phyloP scores from a whole-genome alignment of 2,888 invertebrate genomes.

The Tinea trinotella region DNA sequence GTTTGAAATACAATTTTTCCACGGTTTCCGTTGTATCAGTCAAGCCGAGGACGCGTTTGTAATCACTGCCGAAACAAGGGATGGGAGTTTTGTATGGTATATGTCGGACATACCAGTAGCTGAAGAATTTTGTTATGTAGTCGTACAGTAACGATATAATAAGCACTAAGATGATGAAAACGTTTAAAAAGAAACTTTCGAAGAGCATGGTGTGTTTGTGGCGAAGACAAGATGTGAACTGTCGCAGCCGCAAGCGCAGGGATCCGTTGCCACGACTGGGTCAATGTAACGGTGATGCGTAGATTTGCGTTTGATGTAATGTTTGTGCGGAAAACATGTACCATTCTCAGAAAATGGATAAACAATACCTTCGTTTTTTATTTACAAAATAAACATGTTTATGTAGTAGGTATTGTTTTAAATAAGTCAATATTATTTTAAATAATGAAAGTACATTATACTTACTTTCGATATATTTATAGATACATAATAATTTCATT shows the following conservation, averaged over 20 bases:
- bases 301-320: constrained; percentile 1
- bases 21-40: constrained; percentile 51
- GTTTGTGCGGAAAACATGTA: constrained; percentile 10
- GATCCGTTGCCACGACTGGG: constrained; percentile 36
- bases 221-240: constrained; percentile 39
- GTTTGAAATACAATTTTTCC: constrained; percentile 39
- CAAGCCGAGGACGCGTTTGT: constrained; percentile 48
- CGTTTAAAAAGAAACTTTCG: constrained; percentile 58
- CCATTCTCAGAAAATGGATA: constrained; percentile 3
- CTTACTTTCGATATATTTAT: too few relatives aligned
- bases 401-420: too few relatives aligned
- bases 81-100: constrained; percentile 49
- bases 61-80: constrained; percentile 57
- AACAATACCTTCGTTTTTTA: neutral
- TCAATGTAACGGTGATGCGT: constrained; percentile 48
- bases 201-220: constrained; percentile 61
- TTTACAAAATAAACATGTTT: neutral
- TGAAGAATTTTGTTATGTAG: constrained; percentile 63
- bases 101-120: constrained; percentile 63
- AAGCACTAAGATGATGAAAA: constrained; percentile 39
- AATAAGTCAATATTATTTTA: too few relatives aligned
- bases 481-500: too few relatives aligned
- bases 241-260: constrained; percentile 23
- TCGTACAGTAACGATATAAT: constrained; percentile 52
- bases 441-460: too few relatives aligned